A percentile compares a stretch with the other conserved stretches of the same genome.
phyloP scores from a whole-genome alignment of 2,888 invertebrate species.

The Graphium colonna region DNA sequence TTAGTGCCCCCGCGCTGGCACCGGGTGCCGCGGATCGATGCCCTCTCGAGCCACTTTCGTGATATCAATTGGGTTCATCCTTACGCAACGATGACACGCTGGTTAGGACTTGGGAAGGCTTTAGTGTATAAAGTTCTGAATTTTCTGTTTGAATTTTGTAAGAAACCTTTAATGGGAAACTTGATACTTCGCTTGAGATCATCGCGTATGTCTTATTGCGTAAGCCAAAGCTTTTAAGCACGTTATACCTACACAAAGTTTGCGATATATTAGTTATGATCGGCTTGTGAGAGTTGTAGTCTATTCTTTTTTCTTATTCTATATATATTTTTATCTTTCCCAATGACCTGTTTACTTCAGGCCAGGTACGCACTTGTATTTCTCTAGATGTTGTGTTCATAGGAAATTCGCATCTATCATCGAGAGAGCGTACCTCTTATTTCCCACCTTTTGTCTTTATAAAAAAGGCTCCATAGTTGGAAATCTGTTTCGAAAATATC shows the following conservation, averaged over 20 bases:
- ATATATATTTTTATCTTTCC: background rate
- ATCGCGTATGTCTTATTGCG: background rate
- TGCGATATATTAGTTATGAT: background rate
- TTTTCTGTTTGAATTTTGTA: background rate
- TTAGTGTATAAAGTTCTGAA: background rate
- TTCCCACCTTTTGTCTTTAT: too few species aligned
- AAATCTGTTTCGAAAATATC: too few species aligned
- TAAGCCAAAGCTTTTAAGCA: background rate
- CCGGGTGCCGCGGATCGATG: constrained; percentile 66
- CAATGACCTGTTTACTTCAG: too few species aligned
- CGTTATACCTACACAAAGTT: background rate
- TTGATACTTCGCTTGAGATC: background rate
- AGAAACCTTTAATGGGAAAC: background rate
- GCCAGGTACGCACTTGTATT: too few species aligned
- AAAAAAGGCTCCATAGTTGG: too few species aligned
- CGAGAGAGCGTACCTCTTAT: too few species aligned
- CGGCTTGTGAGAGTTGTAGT: background rate
- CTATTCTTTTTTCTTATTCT: background rate
- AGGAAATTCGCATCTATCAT: background rate
- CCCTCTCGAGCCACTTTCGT: constrained; percentile 43
- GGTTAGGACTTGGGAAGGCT: background rate
- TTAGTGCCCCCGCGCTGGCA: constrained; percentile 63
- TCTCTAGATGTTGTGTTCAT: too few species aligned
- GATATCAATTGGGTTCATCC: constrained; percentile 45
- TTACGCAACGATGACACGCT: constrained; percentile 2